Base-by-base conservation (phyloP, 2,113 vertebrate species). In the Thryonomys swinderianus region DNA sequence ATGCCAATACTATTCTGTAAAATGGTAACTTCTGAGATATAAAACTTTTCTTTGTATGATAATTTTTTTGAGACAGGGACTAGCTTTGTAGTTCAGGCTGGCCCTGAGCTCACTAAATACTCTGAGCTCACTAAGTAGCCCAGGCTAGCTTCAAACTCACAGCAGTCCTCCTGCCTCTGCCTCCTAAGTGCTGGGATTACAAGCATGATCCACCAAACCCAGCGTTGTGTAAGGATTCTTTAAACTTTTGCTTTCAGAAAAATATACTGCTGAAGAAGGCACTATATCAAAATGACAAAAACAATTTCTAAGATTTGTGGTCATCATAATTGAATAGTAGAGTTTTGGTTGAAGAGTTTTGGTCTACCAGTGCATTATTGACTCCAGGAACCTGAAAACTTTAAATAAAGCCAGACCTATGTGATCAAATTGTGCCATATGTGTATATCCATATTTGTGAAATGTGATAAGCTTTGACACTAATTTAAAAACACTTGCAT, bases 271-370 rank as follows among this genome's bases (percentile, higher is more conserved):
- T 82, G 55, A 95, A 32, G 76, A 88, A 88, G 27, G 12, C 34
- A 89, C 55, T 67, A 5, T 57, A 59, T 51, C 42, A 16, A 91
- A 95, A 73, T 69, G 59, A 85, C 42, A 91, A 45, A 95, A 85
- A 55, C 42, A 11, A 27, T 78, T 85, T 81, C 61, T 91, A 82
- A 42, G 59, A 91, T 93, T 83, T 30, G 11, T 66, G 42, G 59
- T 21, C 40, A 66, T 51, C 10, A 62, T 78, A 88, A 87, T 78
- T 92, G 84, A 90, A 82, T 61, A 86, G 0, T 69, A 64, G 25
- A 80, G 23, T 37, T 80, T 79, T 10, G 11, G 81, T n/a, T n/a
- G n/a, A n/a, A 64, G 25, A 80, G 23, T 37, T 80, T 79, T 10
- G 11, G 81, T 30, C 73, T 88, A 55, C 25, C 64, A 57, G 30